Evolutionary conservation across 2,888 invertebrate species (phyloP).

Genomic region (Lissocephala sabroskyi): DNA sequence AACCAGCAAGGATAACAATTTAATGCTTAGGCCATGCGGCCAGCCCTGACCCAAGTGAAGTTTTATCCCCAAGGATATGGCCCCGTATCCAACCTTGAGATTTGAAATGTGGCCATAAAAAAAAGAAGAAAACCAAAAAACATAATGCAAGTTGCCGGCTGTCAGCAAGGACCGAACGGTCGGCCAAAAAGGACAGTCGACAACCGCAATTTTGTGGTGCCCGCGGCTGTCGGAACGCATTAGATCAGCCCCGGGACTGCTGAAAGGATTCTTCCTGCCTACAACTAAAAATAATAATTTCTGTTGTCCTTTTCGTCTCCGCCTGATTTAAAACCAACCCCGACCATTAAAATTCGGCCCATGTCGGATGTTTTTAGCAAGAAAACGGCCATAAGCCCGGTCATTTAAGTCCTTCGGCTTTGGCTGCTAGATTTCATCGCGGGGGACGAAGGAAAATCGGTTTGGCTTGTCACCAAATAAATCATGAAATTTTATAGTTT

Average conservation of each 20-base stretch:
- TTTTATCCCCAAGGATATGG: not conserved
- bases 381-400: not conserved
- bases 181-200: too few relatives aligned
- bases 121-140: too few relatives aligned
- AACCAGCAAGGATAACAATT: not conserved
- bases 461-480: slow-evolving; percentile 6
- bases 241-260: not conserved
- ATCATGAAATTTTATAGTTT: slow-evolving; percentile 31
- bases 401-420: too few relatives aligned
- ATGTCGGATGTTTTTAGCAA: not conserved
- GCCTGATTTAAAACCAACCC: not conserved
- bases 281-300: not conserved
- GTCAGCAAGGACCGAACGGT: not conserved
- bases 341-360: slow-evolving; percentile 9
- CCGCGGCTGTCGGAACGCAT: not conserved
- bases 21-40: not conserved
- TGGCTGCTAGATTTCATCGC: too few relatives aligned
- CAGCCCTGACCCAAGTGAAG: not conserved
- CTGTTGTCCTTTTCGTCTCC: slow-evolving; percentile 8
- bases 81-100: too few relatives aligned
- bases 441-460: too few relatives aligned
- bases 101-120: slow-evolving; percentile 1
- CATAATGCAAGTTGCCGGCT: not conserved
- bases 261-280: not conserved
- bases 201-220: too few relatives aligned